phyloP scores from a whole-genome alignment of 2,113 vertebrate genomes.

The Colinus virginianus region DNA sequence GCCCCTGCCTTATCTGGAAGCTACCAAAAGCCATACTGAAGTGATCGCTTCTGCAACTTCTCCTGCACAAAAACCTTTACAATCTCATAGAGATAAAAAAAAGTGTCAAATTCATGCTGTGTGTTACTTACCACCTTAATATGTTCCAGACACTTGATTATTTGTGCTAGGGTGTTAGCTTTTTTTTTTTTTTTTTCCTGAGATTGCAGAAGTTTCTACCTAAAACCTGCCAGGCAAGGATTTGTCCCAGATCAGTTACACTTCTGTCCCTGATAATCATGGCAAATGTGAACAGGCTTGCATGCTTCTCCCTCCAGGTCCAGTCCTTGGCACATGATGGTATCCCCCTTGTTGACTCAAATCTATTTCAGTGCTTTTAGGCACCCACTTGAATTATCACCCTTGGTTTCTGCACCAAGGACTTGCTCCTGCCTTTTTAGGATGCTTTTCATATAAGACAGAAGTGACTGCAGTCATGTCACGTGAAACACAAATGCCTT shows the following conservation, averaged over 20 bases:
- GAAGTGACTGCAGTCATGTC: background rate
- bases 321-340: background rate
- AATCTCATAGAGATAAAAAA: background rate
- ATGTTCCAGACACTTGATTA: background rate
- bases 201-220: background rate
- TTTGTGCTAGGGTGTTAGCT: background rate
- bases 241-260: background rate
- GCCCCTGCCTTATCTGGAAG: background rate
- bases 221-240: background rate
- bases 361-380: background rate
- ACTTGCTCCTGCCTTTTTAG: background rate
- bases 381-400: background rate
- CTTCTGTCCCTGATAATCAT: background rate
- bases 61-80: background rate
- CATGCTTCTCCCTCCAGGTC: background rate
- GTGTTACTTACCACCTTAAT: background rate
- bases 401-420: background rate
- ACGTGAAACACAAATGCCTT: background rate
- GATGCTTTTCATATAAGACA: background rate
- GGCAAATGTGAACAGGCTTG: background rate
- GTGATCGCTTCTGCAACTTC: background rate
- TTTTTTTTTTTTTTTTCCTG: background rate
- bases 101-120: background rate
- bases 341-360: background rate
- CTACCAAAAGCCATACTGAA: background rate